Percentiles rank a stretch among this genome's conserved stretches.
Evolutionary conservation across 2,888 invertebrate genomes (phyloP).

Genomic region (Acleris literana): DNA sequence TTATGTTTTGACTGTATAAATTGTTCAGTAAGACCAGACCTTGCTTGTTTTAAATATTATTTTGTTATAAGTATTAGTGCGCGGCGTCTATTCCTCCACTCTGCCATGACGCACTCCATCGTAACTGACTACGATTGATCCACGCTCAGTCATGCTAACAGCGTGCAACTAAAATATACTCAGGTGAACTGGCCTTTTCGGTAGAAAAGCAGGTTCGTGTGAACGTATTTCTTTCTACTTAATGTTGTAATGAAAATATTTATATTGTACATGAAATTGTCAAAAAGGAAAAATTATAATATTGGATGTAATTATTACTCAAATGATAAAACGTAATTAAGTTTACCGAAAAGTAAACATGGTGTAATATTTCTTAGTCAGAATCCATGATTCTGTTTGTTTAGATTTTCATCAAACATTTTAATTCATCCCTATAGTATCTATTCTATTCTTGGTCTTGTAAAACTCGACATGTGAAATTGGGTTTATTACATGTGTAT

Average conservation of each 20-base stretch:
- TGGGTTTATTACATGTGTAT: too few relatives aligned
- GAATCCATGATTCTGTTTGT: too few relatives aligned
- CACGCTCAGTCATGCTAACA: not conserved
- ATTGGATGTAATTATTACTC: constrained; percentile 1
- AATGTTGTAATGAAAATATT: constrained; percentile 8
- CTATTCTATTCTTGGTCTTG: too few relatives aligned
- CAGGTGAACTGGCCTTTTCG: not conserved
- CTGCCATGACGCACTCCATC: not conserved
- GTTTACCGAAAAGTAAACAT: too few relatives aligned
- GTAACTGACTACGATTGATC: not conserved
- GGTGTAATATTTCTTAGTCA: too few relatives aligned
- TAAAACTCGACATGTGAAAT: too few relatives aligned
- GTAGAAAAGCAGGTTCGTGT: not conserved
- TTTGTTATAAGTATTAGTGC: not conserved
- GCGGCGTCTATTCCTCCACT: not conserved
- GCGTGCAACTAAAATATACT: not conserved
- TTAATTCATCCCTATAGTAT: too few relatives aligned
- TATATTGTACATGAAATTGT: constrained; percentile 3
- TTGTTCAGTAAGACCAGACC: too few relatives aligned
- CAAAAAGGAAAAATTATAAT: not conserved
- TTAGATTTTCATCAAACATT: too few relatives aligned
- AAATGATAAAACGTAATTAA: not conserved
- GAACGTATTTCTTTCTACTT: not conserved
- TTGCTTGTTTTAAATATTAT: not conserved
- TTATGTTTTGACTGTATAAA: too few relatives aligned